Evolutionary conservation across 2,888 invertebrate genomes (phyloP).

Genomic region (Sympetrum striolatum): DNA sequence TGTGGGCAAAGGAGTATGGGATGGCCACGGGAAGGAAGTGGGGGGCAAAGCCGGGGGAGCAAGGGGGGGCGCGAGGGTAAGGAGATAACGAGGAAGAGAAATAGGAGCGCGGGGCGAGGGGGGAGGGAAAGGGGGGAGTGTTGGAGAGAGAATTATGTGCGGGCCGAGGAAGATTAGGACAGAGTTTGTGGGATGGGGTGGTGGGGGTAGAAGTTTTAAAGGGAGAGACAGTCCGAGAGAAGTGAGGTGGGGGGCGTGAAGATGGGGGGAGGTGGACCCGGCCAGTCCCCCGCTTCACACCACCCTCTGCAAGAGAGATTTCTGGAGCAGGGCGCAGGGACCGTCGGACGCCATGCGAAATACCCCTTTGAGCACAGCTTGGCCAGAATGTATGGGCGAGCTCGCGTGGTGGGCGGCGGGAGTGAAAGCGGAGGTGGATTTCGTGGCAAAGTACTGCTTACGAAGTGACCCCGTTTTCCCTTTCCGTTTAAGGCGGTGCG

Average conservation of each 20-base stretch:
- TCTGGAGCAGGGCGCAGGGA: neutral
- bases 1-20: neutral
- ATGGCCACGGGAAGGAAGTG: neutral
- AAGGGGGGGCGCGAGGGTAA: neutral
- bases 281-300: neutral
- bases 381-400: neutral
- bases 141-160: constrained; percentile 30
- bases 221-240: neutral
- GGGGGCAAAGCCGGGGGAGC: neutral
- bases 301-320: neutral
- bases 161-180: constrained; percentile 29
- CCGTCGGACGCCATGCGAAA: neutral
- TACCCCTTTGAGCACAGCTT: neutral
- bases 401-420: neutral
- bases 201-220: constrained; percentile 10
- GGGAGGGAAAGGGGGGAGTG: neutral
- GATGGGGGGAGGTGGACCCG: neutral
- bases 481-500: neutral
- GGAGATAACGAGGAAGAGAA: constrained; percentile 39
- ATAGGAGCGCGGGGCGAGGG: neutral
- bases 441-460: neutral
- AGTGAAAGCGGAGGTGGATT: neutral
- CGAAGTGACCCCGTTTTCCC: neutral
- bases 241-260: neutral
- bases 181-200: neutral